Percentiles rank a stretch among this genome's conserved stretches.
phyloP scores from a whole-genome alignment of 2,888 invertebrate species.

The Tolmerus cingulatus region DNA sequence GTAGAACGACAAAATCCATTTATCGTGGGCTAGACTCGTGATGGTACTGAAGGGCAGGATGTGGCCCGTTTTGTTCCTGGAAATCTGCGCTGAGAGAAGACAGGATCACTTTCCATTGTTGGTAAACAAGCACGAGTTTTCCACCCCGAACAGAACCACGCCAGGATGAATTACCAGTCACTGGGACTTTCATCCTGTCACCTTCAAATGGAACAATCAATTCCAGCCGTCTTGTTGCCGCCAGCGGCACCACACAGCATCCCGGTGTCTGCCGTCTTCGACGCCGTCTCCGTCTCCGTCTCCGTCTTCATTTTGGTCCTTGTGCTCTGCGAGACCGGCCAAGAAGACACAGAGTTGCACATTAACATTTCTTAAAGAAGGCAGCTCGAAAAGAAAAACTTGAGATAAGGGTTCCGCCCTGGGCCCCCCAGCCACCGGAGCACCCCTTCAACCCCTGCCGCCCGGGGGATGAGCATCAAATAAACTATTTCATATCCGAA shows the following conservation, averaged over 20 bases:
- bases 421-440: neutral
- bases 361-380: constrained; percentile 18
- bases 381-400: constrained; percentile 18
- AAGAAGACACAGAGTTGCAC: constrained; percentile 1
- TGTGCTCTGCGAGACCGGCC: neutral
- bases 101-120: constrained; percentile 17
- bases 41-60: neutral
- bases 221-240: constrained; percentile 24
- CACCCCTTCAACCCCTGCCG: neutral
- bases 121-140: constrained; percentile 10
- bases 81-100: neutral
- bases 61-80: neutral
- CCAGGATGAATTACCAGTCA: neutral
- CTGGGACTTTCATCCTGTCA: neutral
- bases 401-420: constrained; percentile 8
- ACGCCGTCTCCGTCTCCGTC: neutral
- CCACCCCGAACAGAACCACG: neutral
- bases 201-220: constrained; percentile 31
- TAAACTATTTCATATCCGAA: constrained; percentile 27
- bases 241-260: neutral
- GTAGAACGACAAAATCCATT: neutral
- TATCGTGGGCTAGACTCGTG: neutral
- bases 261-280: neutral
- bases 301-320: neutral
- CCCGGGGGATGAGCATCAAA: neutral